Evolutionary conservation across 2,797 vertebrate species (phyloP), one percentile per base, ranked within the genome.

Genomic region (Odontamblyopus lacepedii): DNA sequence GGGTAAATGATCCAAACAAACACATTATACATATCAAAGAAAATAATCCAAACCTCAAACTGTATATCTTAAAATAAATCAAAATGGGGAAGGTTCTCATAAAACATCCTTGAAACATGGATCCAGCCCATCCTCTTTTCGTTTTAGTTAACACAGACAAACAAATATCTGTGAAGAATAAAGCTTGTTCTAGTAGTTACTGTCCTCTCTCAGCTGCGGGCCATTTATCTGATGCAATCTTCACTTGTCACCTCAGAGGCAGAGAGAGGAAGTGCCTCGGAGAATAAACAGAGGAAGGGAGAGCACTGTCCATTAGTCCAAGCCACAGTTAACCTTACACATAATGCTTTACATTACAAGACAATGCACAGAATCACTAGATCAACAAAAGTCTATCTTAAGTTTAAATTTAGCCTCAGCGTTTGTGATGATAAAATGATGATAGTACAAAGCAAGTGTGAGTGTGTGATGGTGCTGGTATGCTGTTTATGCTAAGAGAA

Each of bases 281-380:
- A 68, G 66, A 56, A 67, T 66, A 66, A 66, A 66, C 64, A 66
- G 44, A 66, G 64, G 64, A 66, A 66, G 44, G 26, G 64, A 66
- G 50, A 30, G 6, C 64, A 66, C 23, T 66, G 64, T 66, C 64
- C 64, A 66, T 66, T 51, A 66, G 64, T 66, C 44, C 44, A 51
- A 13, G 5, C n/a, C 26, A 66, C 41, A 8, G 38, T 44, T 65
- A 48, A 50, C 41, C 23, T 48, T 66, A 66, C 26, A 51, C 44
- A 50, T 41, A 63, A 19, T 29, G 41, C 64, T 29, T 66, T 66
- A 66, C 44, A 18, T 66, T 50, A 27, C 6, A 51, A 51, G 15
- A 50, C 64, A 51, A 29, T 51, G 29, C 44, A 51, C 26, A 50
- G 26, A 66, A 29, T 16, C 11, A 50, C 6, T 44, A 66, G 26